A percentile compares a stretch with the other conserved stretches of the same genome.
These are phyloP conservation scores for Papilio dardanus DNA, from an alignment of 1,140 invertebrate species.

Conservation along the genomic window DNA sequence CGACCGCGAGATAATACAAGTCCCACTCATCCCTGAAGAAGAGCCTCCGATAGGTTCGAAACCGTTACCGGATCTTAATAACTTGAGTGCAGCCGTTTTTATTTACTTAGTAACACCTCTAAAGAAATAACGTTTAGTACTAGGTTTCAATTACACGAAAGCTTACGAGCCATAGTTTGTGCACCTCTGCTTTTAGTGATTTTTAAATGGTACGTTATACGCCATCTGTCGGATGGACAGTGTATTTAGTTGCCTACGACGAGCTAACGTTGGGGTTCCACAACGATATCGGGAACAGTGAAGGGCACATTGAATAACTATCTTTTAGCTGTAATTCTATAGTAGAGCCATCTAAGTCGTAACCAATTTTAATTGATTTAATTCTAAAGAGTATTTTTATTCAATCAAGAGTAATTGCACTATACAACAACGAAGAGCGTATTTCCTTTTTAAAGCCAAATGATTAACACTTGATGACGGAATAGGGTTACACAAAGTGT, in stretches of 20 bases:
- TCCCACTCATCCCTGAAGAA: too few relatives aligned
- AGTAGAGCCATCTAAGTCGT: neutral
- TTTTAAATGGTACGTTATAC: constrained; percentile 15
- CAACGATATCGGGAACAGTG: neutral
- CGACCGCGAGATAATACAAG: too few relatives aligned
- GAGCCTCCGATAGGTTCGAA: too few relatives aligned
- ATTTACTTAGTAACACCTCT: too few relatives aligned
- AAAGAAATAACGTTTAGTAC: neutral
- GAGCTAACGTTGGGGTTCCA: neutral
- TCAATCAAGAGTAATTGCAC: too few relatives aligned
- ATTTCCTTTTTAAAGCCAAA: too few relatives aligned
- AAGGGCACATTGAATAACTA: neutral
- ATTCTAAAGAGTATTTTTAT: neutral
- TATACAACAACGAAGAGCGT: too few relatives aligned
- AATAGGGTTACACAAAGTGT: too few relatives aligned
- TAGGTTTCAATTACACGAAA: neutral
- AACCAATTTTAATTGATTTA: neutral
- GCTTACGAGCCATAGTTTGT: neutral
- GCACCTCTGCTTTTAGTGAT: constrained; percentile 15
- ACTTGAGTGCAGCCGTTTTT: too few relatives aligned
- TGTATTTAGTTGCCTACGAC: constrained; percentile 8
- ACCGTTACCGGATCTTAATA: too few relatives aligned
- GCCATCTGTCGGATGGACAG: neutral
- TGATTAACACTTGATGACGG: too few relatives aligned
- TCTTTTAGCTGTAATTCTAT: neutral